Evolutionary conservation across 2,113 vertebrate species (phyloP).

Genomic region (Lophius piscatorius): DNA sequence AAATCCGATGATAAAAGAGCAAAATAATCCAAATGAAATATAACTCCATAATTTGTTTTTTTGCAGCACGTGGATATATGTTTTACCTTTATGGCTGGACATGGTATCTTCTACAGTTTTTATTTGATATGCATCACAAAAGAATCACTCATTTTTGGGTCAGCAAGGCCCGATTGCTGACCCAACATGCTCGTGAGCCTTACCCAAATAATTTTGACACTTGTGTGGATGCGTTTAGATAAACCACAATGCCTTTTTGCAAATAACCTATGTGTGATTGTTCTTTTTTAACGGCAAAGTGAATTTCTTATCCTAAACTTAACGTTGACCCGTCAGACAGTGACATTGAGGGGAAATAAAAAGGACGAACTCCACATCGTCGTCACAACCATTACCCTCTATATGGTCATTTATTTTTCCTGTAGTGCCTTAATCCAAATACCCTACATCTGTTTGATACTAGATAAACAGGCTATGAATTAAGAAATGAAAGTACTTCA

Average conservation of each 20-base stretch:
- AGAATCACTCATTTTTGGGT: slow-evolving; percentile 47
- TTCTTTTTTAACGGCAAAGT: background rate
- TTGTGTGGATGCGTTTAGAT: slow-evolving; percentile 14
- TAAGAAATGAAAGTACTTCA: background rate
- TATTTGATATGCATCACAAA: slow-evolving; percentile 78
- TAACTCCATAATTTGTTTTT: slow-evolving; percentile 46
- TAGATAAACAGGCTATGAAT: slow-evolving; percentile 6
- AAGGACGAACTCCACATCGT: background rate
- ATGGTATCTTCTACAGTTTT: slow-evolving; percentile 65
- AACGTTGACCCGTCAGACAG: background rate
- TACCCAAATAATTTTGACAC: slow-evolving; percentile 13
- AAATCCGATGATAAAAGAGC: slow-evolving; percentile 35
- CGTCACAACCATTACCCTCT: background rate
- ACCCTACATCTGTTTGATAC: background rate
- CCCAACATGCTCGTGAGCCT: slow-evolving; percentile 28
- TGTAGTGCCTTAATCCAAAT: slow-evolving; percentile 5
- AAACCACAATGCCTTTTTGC: background rate
- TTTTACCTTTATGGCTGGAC: no score
- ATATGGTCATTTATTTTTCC: slow-evolving; percentile 7
- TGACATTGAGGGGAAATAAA: slow-evolving; percentile 12
- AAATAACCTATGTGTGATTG: background rate
- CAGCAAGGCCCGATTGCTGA: slow-evolving; percentile 18
- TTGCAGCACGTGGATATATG: slow-evolving; percentile 57
- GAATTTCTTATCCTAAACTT: background rate
- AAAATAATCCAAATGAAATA: slow-evolving; percentile 38